Conservation (phyloP, 2,797 vertebrate species). For the Melanotaenia nigrans region DNA sequence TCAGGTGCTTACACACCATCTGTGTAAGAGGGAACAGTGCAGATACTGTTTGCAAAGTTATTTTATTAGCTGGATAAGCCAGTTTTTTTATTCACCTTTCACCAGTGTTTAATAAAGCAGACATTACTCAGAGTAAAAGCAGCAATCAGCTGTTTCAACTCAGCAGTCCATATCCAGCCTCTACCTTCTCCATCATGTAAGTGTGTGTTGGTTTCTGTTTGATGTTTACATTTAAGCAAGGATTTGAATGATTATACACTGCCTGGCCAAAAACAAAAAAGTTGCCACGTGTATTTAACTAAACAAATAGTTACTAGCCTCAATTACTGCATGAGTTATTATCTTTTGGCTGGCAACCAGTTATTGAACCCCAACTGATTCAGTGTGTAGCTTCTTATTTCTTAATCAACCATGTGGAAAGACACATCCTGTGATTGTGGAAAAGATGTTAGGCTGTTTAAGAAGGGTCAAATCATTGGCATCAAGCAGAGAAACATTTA, state of each 20-base stretch:
- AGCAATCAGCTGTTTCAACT: constrained; percentile 27
- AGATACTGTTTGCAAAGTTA: constrained; percentile 11
- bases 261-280: too few relatives aligned
- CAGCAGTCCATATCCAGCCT: constrained; percentile 24
- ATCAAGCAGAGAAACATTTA: too few relatives aligned
- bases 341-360: too few relatives aligned
- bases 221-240: constrained; percentile 22
- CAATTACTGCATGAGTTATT: too few relatives aligned
- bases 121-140: constrained; percentile 29
- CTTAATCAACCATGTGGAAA: too few relatives aligned
- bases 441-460: too few relatives aligned
- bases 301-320: too few relatives aligned
- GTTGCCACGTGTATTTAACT: too few relatives aligned
- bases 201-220: constrained; percentile 23
- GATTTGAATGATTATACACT: constrained; percentile 28
- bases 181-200: constrained; percentile 27
- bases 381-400: too few relatives aligned
- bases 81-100: constrained; percentile 33
- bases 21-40: constrained; percentile 26
- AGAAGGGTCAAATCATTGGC: too few relatives aligned
- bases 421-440: too few relatives aligned
- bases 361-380: too few relatives aligned
- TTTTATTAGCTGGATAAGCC: constrained; percentile 15
- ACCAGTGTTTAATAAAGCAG: constrained; percentile 31
- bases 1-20: constrained; percentile 26